Conservation (phyloP, 2,888 invertebrate genomes). For the Hydraecia micacea region DNA sequence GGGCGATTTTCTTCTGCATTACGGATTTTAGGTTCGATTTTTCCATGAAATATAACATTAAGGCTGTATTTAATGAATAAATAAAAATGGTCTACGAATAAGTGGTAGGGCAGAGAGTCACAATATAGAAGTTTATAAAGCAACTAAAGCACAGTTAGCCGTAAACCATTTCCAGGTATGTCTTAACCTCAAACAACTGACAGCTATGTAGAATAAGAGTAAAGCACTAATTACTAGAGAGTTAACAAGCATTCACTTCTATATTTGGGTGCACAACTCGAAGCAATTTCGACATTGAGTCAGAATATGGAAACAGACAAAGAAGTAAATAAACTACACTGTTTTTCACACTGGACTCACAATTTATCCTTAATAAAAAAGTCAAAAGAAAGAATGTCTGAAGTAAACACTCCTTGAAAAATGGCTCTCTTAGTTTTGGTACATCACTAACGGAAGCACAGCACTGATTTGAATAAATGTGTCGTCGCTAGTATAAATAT, state of each 20-base stretch:
- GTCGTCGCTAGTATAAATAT: slow-evolving; percentile 47
- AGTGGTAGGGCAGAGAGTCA: background rate
- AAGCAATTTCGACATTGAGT: background rate
- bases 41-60: background rate
- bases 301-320: background rate
- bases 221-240: background rate
- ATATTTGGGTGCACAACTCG: background rate
- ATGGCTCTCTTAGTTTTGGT: slow-evolving; percentile 12
- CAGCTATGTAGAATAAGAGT: background rate
- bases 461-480: slow-evolving; percentile 53
- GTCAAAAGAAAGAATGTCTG: slow-evolving; percentile 2
- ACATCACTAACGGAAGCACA: slow-evolving; percentile 28
- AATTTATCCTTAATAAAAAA: slow-evolving; percentile 7
- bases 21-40: background rate
- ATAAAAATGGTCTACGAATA: background rate
- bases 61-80: background rate
- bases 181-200: slow-evolving; percentile 12
- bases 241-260: background rate
- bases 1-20: background rate
- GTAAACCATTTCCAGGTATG: background rate
- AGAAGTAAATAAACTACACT: background rate
- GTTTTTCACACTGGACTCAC: slow-evolving; percentile 23
- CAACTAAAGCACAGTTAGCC: background rate
- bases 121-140: background rate
- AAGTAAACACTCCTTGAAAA: slow-evolving; percentile 36